A percentile compares a stretch with the other conserved stretches of the same genome.
phyloP scores from a whole-genome alignment of 2,888 invertebrate genomes.

The Tuberolachnus salignus region DNA sequence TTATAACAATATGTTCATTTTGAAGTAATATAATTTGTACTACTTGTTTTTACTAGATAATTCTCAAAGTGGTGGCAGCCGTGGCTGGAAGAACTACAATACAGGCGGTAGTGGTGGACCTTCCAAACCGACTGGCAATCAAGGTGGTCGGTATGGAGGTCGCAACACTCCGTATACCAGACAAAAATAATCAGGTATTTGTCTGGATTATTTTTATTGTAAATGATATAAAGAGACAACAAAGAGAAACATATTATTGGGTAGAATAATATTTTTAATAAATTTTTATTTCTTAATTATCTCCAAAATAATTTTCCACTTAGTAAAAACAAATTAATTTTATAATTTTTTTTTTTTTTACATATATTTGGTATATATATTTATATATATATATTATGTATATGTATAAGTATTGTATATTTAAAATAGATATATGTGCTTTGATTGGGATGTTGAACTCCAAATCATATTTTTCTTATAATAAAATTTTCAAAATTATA shows the following conservation, averaged over 20 bases:
- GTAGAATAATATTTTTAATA: slow-evolving; percentile 47
- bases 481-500: slow-evolving; percentile 32
- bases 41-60: slow-evolving; percentile 18
- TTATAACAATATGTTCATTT: background rate
- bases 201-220: slow-evolving; percentile 48
- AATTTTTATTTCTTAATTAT: slow-evolving; percentile 36
- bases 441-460: slow-evolving; percentile 39
- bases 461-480: slow-evolving; percentile 44
- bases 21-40: background rate
- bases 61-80: slow-evolving; percentile 35
- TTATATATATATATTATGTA: background rate
- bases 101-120: slow-evolving; percentile 46
- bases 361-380: background rate
- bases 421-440: slow-evolving; percentile 20
- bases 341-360: slow-evolving; percentile 21
- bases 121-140: slow-evolving; percentile 50
- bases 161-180: slow-evolving; percentile 54
- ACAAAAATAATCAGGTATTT: slow-evolving; percentile 55
- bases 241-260: slow-evolving; percentile 46
- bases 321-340: slow-evolving; percentile 45
- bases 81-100: slow-evolving; percentile 51
- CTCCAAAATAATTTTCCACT: slow-evolving; percentile 44
- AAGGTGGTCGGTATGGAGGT: slow-evolving; percentile 57
- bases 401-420: slow-evolving; percentile 35
- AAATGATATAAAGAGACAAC: slow-evolving; percentile 35